phyloP scores from a whole-genome alignment of 2,888 invertebrate genomes.

The Poecilus cupreus region DNA sequence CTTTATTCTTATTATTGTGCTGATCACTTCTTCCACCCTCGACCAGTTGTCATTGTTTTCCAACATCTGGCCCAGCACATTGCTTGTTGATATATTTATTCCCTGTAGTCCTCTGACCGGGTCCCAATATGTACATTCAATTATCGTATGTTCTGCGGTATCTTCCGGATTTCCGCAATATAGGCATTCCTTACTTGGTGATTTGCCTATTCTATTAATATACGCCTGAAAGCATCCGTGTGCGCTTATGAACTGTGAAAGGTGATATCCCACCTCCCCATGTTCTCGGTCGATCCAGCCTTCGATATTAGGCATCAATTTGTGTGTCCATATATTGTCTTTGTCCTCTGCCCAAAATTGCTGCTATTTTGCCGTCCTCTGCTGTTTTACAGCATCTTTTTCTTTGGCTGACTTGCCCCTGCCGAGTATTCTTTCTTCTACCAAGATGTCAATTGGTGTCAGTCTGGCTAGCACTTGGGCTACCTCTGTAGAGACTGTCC shows the following conservation, averaged over 20 bases:
- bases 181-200: background rate
- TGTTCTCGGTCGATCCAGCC: background rate
- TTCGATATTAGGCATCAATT: too few species aligned
- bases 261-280: background rate
- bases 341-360: background rate
- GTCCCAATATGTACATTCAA: background rate
- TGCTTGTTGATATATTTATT: too few species aligned
- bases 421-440: background rate
- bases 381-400: too few species aligned
- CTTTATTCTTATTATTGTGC: too few species aligned
- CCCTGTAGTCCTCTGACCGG: too few species aligned
- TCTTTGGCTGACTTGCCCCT: background rate
- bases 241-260: background rate
- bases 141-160: slow-evolving; percentile 24
- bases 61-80: too few species aligned
- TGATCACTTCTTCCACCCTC: too few species aligned
- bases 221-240: slow-evolving; percentile 26
- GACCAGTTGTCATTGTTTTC: too few species aligned
- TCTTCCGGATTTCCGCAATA: background rate
- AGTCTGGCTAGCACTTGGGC: background rate
- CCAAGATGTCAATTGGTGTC: background rate
- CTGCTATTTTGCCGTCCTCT: background rate
- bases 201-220: background rate
- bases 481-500: too few species aligned
- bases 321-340: background rate